Percentiles rank a stretch among this genome's conserved stretches.
Conservation (phyloP, 2,797 vertebrate species). For the Lutjanus campechanus region DNA sequence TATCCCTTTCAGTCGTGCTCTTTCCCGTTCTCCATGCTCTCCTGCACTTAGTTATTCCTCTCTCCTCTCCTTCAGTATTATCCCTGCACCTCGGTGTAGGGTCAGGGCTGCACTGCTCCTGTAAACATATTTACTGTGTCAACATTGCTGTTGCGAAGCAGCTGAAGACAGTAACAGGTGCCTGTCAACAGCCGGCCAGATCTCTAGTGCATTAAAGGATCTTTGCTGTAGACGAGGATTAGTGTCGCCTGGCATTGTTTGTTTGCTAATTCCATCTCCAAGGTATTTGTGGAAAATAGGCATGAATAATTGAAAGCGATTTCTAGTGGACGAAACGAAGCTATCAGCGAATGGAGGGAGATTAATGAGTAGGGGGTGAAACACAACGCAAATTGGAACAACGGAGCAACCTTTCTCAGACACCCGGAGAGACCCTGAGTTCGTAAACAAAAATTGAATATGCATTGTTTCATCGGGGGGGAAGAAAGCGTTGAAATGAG, state of each 20-base stretch:
- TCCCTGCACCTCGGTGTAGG: conserved; percentile 57
- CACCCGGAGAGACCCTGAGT: conserved; percentile 67
- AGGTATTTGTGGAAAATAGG: conserved; percentile 87
- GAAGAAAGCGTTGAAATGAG: conserved; percentile 42
- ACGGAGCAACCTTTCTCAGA: conserved; percentile 70
- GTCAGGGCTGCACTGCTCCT: conserved; percentile 70
- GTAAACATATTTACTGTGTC: conserved; percentile 83
- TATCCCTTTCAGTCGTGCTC: conserved; percentile 59
- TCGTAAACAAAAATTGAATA: conserved; percentile 76
- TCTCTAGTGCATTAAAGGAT: conserved; percentile 86
- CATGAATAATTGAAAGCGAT: conserved; percentile 87
- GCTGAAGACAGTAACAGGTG: conserved; percentile 84
- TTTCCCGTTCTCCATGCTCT: conserved; percentile 50
- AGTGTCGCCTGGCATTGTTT: conserved; percentile 86
- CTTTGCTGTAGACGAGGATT: conserved; percentile 84
- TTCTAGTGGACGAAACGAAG: conserved; percentile 84
- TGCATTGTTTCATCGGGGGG: conserved; percentile 61
- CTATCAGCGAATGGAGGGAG: conserved; percentile 81
- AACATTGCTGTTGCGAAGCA: conserved; percentile 76
- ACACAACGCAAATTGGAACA: conserved; percentile 73
- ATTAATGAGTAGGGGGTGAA: conserved; percentile 82
- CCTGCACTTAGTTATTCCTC: conserved; percentile 53
- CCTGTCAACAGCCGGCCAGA: conserved; percentile 83
- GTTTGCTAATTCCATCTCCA: conserved; percentile 87
- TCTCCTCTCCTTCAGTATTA: conserved; percentile 55